Evolutionary conservation across 92 coral and sea anemone species (phyloP), one percentile per base, ranked within the genome.

Genomic region (Epizoanthus scotinus): DNA sequence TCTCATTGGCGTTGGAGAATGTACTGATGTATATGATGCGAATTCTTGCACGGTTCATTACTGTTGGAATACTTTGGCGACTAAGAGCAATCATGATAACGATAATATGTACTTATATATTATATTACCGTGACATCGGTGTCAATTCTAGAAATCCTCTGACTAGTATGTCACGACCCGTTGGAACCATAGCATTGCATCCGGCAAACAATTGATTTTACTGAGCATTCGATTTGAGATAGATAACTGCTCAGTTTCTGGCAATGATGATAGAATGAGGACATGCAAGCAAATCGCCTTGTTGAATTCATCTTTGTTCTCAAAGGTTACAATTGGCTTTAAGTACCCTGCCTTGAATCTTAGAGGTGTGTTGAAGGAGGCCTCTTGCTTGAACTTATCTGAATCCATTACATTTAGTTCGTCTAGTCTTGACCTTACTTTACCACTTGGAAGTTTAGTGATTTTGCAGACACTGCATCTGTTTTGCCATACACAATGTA

Each of bases 321-420:
- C 84, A 87, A 87, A 27, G 54, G 87, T 77, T 64, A 82, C 87
- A 28, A 86, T 34, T 59, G 90, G 83, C 66, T 73, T 86, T 34
- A 78, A 63, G 63, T 86, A 86, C 64, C 87, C 87, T 49, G 83
- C 90, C 65, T 86, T 77, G 78, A 86, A 86, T 83, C 90, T 62
- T 27, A 73, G 56, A 26, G 77, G 83, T 6, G 83, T 82, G 36
- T 86, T 86, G 57, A 86, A 86, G 38, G 90, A 86, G 59, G 90
- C 91, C 57, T 85, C 88, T 42, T 85, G 71, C 78, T 85, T 85
- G 36, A 85, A 85, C 24, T 60, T 56, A 29, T 40, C 79, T 49
- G 88, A 79, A 40, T 85, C 88, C 24, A 85, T 85, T 36, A 57
- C 71, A 34, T 64, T 78, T 24, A 85, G 84, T 85, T 85, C 88